These are phyloP conservation scores for Nesogale talazaci DNA, from an alignment of 2,113 vertebrate species.

Conservation along the genomic window DNA sequence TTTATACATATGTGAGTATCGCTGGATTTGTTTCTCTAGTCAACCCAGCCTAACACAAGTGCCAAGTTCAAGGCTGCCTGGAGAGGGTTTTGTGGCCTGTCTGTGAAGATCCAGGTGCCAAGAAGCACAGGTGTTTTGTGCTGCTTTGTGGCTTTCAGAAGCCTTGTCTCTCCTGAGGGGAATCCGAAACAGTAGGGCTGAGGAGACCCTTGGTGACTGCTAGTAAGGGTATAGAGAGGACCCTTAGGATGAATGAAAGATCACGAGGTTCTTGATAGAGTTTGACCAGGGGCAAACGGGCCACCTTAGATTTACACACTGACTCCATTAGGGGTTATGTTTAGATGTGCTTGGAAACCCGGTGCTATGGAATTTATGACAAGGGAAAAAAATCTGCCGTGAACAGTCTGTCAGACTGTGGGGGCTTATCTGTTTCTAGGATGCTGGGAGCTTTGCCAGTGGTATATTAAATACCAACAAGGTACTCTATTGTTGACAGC, in stretches of 20 bases:
- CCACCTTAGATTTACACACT: not conserved
- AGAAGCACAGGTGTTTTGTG: not conserved
- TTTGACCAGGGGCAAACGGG: not conserved
- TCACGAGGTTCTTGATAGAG: not conserved
- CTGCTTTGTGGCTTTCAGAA: not conserved
- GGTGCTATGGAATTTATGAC: not conserved
- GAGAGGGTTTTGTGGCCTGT: not conserved
- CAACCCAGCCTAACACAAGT: too few relatives aligned
- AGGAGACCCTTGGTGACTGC: not conserved
- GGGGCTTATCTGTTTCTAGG: not conserved
- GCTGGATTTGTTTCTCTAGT: too few relatives aligned
- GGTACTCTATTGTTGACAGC: not conserved
- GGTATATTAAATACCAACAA: not conserved
- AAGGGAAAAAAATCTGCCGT: not conserved
- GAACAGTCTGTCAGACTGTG: not conserved
- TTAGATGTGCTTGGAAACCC: not conserved
- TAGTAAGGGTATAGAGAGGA: too few relatives aligned
- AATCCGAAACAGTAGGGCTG: not conserved
- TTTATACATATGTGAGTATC: too few relatives aligned
- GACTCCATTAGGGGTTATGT: too few relatives aligned
- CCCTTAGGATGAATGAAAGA: not conserved
- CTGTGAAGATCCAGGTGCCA: not conserved
- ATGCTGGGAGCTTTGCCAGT: not conserved
- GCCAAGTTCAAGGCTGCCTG: not conserved
- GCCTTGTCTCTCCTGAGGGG: not conserved